Evolutionary conservation across 2,888 invertebrate genomes (phyloP).

Genomic region (Gibbula magus): DNA sequence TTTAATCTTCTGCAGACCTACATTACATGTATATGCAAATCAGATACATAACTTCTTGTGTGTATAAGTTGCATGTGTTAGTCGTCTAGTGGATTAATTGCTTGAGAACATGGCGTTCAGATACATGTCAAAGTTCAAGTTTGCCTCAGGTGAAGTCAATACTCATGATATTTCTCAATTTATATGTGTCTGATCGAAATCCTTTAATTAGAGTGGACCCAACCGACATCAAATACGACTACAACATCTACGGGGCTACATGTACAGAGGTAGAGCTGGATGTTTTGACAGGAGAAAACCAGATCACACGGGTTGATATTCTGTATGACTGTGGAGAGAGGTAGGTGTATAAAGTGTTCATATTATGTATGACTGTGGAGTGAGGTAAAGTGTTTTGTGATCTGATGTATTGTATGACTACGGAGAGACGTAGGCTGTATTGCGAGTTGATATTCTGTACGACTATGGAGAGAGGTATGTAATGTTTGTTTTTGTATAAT

Average conservation of each 20-base stretch:
- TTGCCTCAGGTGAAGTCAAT: too few species aligned
- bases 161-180: too few species aligned
- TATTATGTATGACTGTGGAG: neutral
- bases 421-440: constrained; percentile 65
- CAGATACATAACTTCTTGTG: too few species aligned
- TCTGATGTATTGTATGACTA: constrained; percentile 72
- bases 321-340: constrained; percentile 47
- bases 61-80: too few species aligned
- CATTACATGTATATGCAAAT: too few species aligned
- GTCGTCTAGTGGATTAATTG: too few species aligned
- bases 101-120: too few species aligned
- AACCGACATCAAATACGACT: constrained; percentile 36
- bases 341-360: neutral
- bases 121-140: too few species aligned
- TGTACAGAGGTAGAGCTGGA: constrained; percentile 84
- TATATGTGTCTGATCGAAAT: too few species aligned
- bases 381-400: constrained; percentile 34
- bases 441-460: neutral
- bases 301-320: constrained; percentile 68
- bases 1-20: too few species aligned
- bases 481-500: too few species aligned
- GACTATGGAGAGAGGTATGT: neutral
- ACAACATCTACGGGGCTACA: constrained; percentile 72
- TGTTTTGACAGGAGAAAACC: constrained; percentile 83
- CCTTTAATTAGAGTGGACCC: too few species aligned